A percentile compares a stretch with the other conserved stretches of the same genome.
Evolutionary conservation across 2,888 invertebrate genomes (phyloP).

Genomic region (Plagiodera versicolora): DNA sequence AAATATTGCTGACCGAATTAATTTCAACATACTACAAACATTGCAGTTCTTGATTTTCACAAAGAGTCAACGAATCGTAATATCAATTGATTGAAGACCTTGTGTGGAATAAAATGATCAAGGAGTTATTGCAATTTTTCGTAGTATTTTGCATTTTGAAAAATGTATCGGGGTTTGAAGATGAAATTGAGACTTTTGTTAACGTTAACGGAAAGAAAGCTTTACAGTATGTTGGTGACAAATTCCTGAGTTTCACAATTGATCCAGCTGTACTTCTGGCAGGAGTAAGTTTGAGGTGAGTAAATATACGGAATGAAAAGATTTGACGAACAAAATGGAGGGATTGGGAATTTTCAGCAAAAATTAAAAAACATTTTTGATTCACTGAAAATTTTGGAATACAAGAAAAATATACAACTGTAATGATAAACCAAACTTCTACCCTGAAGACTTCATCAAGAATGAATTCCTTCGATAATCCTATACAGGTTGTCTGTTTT

Average conservation of each 20-base stretch:
- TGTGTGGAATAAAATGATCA: neutral
- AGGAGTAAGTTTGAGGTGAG: slow-evolving; percentile 55
- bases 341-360: too few relatives aligned
- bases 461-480: too few relatives aligned
- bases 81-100: neutral
- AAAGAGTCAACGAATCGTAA: neutral
- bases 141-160: slow-evolving; percentile 8
- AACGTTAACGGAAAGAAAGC: slow-evolving; percentile 65
- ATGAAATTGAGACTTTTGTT: slow-evolving; percentile 35
- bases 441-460: too few relatives aligned
- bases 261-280: slow-evolving; percentile 67
- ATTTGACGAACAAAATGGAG: neutral
- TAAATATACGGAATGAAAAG: slow-evolving; percentile 16
- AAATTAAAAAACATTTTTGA: too few relatives aligned
- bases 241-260: slow-evolving; percentile 73
- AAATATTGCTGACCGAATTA: neutral
- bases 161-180: slow-evolving; percentile 15
- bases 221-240: slow-evolving; percentile 66
- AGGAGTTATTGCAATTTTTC: neutral
- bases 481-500: too few relatives aligned
- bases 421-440: too few relatives aligned
- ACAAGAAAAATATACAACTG: too few relatives aligned
- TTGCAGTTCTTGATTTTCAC: neutral
- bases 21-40: neutral
- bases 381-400: too few relatives aligned